phyloP scores from a whole-genome alignment of 1,140 invertebrate genomes.

The Schmidtea mediterranea region DNA sequence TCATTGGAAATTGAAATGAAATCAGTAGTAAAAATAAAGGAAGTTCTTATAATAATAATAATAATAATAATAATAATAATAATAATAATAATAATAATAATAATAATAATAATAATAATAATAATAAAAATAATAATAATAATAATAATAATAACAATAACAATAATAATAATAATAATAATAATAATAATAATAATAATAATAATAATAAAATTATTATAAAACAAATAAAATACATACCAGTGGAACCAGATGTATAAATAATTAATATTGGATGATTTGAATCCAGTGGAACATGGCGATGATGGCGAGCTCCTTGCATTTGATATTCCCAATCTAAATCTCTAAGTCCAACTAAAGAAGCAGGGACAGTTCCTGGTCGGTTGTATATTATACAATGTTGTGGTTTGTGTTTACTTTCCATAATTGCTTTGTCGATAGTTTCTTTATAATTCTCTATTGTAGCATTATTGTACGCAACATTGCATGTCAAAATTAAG shows the following conservation, averaged over 20 bases:
- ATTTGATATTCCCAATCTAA: slow-evolving; percentile 47
- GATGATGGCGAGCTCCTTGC: slow-evolving; percentile 34
- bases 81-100: no score
- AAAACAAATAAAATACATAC: slow-evolving; percentile 15
- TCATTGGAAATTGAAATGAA: no score
- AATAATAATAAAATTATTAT: no score
- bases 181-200: no score
- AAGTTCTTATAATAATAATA: no score
- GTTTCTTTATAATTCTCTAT: slow-evolving; percentile 59
- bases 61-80: no score
- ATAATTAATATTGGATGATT: slow-evolving; percentile 66
- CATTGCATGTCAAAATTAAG: slow-evolving; percentile 59
- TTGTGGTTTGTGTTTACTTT: slow-evolving; percentile 37
- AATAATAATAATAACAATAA: no score
- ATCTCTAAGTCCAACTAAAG: slow-evolving; percentile 30
- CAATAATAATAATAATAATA: no score
- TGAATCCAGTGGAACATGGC: slow-evolving; percentile 54
- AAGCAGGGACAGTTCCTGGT: slow-evolving; percentile 9
- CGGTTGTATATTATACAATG: slow-evolving; percentile 42
- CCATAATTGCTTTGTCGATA: slow-evolving; percentile 49
- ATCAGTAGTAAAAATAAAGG: no score
- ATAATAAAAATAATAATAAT: no score
- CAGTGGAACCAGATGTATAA: slow-evolving; percentile 69
- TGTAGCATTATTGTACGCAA: slow-evolving; percentile 56
- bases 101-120: no score